Conservation (phyloP, 2,797 vertebrate species). For the Pangasius djambal region DNA sequence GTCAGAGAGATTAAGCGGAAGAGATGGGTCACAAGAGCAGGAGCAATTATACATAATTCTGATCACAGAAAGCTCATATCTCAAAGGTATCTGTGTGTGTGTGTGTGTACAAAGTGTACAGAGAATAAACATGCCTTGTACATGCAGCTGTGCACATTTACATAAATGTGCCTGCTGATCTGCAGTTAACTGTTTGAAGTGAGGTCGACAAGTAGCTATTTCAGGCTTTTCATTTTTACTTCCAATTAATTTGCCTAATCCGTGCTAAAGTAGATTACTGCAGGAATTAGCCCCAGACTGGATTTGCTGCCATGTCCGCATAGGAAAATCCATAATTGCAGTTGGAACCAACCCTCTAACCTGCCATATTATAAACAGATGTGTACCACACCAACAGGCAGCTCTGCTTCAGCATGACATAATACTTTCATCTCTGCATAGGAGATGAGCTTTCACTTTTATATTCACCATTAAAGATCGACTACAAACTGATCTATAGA, state of each 20-base stretch:
- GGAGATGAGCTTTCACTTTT: not conserved
- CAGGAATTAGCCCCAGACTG: constrained; percentile 25
- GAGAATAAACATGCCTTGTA: not conserved
- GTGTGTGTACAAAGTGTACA: not conserved
- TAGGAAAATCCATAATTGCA: not conserved
- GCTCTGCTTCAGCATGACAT: not conserved
- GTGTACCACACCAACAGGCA: not conserved
- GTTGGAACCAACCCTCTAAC: not conserved
- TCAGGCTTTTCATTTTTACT: constrained; percentile 39
- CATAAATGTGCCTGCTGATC: not conserved
- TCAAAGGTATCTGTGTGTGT: constrained; percentile 26
- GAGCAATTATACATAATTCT: constrained; percentile 9
- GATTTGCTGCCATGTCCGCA: constrained; percentile 26
- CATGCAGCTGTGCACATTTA: not conserved
- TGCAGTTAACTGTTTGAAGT: constrained; percentile 24
- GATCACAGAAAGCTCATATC: constrained; percentile 57
- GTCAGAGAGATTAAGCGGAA: not conserved
- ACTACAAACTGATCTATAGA: not conserved
- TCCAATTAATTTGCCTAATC: constrained; percentile 47
- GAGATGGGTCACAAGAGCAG: not conserved
- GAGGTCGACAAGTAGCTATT: constrained; percentile 32
- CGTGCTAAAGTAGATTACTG: constrained; percentile 39
- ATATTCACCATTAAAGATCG: not conserved
- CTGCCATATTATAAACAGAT: not conserved
- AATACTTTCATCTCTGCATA: not conserved